Conservation (phyloP, 2,888 invertebrate genomes). For the Eristalis arbustorum region DNA sequence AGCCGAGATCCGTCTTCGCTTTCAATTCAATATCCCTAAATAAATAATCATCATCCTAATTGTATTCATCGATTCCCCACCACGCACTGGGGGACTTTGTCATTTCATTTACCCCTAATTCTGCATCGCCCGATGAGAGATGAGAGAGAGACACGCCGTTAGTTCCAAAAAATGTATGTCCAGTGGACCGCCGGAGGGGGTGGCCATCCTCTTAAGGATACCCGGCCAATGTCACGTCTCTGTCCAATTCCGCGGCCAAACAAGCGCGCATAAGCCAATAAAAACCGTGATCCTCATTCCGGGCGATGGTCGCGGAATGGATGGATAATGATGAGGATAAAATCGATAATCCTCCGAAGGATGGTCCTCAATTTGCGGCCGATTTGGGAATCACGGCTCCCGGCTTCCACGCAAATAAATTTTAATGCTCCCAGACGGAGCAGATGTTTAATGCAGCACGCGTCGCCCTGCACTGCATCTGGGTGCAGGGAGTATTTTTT, state of each 20-base stretch:
- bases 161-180: not conserved
- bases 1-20: not conserved
- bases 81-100: not conserved
- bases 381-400: slow-evolving; percentile 45
- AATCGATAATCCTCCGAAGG: slow-evolving; percentile 55
- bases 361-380: slow-evolving; percentile 39
- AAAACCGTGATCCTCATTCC: slow-evolving; percentile 26
- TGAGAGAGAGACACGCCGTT: not conserved
- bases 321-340: not conserved
- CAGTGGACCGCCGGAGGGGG: not conserved
- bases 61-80: slow-evolving; percentile 21
- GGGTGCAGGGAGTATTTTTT: not conserved
- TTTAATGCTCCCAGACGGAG: slow-evolving; percentile 23
- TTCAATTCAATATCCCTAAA: slow-evolving; percentile 11
- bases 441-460: slow-evolving; percentile 47
- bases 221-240: slow-evolving; percentile 29
- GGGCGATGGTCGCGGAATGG: not conserved
- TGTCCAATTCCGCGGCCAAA: slow-evolving; percentile 8
- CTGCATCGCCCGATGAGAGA: not conserved
- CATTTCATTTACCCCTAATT: slow-evolving; percentile 14
- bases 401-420: slow-evolving; percentile 35
- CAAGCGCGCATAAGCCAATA: slow-evolving; percentile 38
- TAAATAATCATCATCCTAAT: slow-evolving; percentile 8
- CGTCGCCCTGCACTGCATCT: slow-evolving; percentile 31
- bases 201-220: slow-evolving; percentile 20